Evolutionary conservation across 2,113 vertebrate genomes (phyloP).

Genomic region (Aptenodytes patagonicus): DNA sequence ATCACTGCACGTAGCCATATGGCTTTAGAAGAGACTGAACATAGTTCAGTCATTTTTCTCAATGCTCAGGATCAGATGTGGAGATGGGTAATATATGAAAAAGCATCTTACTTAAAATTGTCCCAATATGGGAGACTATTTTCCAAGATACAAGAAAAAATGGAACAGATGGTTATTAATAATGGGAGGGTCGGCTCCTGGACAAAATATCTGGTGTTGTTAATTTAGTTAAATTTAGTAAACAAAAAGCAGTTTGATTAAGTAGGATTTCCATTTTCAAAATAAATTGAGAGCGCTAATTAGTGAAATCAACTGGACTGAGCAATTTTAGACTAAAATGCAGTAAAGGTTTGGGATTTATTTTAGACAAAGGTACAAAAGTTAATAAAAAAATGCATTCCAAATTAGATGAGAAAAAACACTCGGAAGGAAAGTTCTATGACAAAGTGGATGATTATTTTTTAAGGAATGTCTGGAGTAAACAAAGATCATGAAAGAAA

Average conservation of each 20-base stretch:
- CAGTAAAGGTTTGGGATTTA: neutral
- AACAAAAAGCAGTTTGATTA: slow-evolving; percentile 44
- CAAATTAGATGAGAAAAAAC: neutral
- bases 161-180: slow-evolving; percentile 41
- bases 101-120: neutral
- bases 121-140: neutral
- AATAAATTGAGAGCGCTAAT: slow-evolving; percentile 37
- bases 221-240: slow-evolving; percentile 48
- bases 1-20: neutral
- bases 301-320: slow-evolving; percentile 28
- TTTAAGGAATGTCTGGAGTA: neutral
- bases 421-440: neutral
- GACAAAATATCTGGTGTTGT: slow-evolving; percentile 39
- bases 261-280: slow-evolving; percentile 52
- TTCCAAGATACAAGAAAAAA: neutral
- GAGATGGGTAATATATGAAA: neutral
- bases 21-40: neutral
- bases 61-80: neutral
- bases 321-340: neutral
- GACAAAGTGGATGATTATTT: neutral
- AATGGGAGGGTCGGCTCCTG: neutral
- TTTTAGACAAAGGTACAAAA: slow-evolving; percentile 15
- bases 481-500: neutral
- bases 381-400: neutral
- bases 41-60: neutral